A percentile compares a stretch with the other conserved stretches of the same genome.
These are phyloP conservation scores for Hycleus phaleratus DNA, from an alignment of 1,140 invertebrate species.

Conservation along the genomic window DNA sequence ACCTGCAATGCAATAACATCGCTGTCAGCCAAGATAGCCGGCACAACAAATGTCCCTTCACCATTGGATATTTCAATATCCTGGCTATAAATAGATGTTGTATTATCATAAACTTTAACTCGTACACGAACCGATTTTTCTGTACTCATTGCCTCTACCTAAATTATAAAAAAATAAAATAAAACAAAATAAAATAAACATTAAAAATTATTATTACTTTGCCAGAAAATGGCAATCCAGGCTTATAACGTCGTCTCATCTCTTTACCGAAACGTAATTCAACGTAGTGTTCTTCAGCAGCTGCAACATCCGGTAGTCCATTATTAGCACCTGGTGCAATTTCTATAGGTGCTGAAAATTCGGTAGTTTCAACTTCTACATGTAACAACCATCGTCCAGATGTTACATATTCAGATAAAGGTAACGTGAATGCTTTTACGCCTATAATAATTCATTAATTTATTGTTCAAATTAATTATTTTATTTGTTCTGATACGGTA, in stretches of 20 bases:
- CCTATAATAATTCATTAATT: slow-evolving; percentile 37
- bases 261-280: slow-evolving; percentile 54
- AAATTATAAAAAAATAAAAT: slow-evolving; percentile 20
- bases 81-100: slow-evolving; percentile 58
- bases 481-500: too few species aligned
- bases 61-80: slow-evolving; percentile 57
- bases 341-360: slow-evolving; percentile 43
- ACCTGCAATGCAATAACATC: slow-evolving; percentile 55
- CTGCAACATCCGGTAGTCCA: slow-evolving; percentile 45
- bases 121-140: slow-evolving; percentile 55
- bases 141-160: slow-evolving; percentile 60
- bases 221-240: slow-evolving; percentile 54
- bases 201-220: slow-evolving; percentile 41
- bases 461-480: too few species aligned
- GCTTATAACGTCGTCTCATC: slow-evolving; percentile 55
- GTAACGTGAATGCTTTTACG: slow-evolving; percentile 47
- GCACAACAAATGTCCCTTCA: slow-evolving; percentile 55
- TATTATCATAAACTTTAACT: slow-evolving; percentile 57
- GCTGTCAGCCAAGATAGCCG: slow-evolving; percentile 55
- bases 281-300: slow-evolving; percentile 57
- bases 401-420: slow-evolving; percentile 45
- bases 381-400: slow-evolving; percentile 49
- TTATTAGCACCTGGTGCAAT: slow-evolving; percentile 35
- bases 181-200: slow-evolving; percentile 13
- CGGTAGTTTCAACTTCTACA: slow-evolving; percentile 47